Evolutionary conservation across 2,888 invertebrate genomes (phyloP).

Genomic region (Athalia rosae): DNA sequence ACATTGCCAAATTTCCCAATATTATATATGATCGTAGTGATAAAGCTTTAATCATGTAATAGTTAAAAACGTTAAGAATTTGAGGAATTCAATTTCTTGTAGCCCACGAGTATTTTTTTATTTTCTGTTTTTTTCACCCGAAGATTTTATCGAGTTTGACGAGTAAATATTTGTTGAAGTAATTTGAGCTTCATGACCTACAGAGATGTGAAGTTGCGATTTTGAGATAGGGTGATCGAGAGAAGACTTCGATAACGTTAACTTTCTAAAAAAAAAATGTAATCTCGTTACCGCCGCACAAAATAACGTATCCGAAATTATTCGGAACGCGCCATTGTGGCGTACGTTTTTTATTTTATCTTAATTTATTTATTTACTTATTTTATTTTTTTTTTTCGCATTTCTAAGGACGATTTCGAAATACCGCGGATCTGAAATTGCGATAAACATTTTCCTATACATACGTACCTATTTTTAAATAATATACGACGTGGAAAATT

Average conservation of each 20-base stretch:
- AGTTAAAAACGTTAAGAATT: no score
- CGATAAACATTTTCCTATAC: not conserved
- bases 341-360: no score
- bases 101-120: not conserved
- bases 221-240: not conserved
- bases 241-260: not conserved
- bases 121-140: not conserved
- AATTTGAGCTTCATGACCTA: slow-evolving; percentile 2
- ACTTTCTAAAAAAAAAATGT: slow-evolving; percentile 3
- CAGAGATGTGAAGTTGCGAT: not conserved
- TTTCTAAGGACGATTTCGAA: not conserved
- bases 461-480: not conserved
- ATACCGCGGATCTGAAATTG: not conserved
- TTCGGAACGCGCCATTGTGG: not conserved
- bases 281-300: not conserved
- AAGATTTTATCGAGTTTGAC: not conserved
- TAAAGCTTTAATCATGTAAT: no score
- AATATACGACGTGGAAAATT: not conserved
- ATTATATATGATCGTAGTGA: no score
- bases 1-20: no score
- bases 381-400: no score
- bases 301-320: not conserved
- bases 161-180: slow-evolving; percentile 15
- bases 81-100: not conserved
- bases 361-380: no score